These are phyloP conservation scores for Melipona bicolor DNA, from an alignment of 2,888 invertebrate species.

Conservation along the genomic window DNA sequence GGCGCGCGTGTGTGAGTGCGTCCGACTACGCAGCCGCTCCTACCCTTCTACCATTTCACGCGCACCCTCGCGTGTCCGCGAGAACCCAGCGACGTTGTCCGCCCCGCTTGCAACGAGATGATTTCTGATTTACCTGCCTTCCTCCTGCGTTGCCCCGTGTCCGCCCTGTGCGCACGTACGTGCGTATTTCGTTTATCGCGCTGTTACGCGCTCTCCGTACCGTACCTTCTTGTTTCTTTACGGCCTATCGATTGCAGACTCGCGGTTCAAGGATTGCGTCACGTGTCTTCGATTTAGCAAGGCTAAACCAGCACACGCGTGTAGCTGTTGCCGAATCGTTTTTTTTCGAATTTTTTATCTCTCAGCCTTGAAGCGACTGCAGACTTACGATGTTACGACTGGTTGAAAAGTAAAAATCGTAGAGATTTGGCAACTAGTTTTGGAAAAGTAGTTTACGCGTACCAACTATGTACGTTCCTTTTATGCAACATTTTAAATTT, in stretches of 20 bases:
- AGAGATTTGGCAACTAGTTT: too few relatives aligned
- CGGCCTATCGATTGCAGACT: not conserved
- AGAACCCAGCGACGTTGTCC: slow-evolving; percentile 25
- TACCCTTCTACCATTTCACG: slow-evolving; percentile 30
- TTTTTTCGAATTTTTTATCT: not conserved
- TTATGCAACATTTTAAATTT: not conserved
- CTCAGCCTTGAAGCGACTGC: not conserved
- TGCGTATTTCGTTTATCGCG: slow-evolving; percentile 4
- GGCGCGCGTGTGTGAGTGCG: slow-evolving; percentile 50
- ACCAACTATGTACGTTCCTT: not conserved
- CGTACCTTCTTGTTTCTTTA: not conserved
- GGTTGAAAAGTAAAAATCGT: too few relatives aligned
- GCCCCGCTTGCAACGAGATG: slow-evolving; percentile 33
- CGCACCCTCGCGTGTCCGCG: slow-evolving; percentile 57
- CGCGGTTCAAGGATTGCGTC: not conserved
- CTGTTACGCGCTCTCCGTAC: not conserved
- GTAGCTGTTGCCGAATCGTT: not conserved
- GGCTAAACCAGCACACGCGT: not conserved
- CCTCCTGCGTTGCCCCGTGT: not conserved
- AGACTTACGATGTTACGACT: not conserved
- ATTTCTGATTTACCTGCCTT: slow-evolving; percentile 36
- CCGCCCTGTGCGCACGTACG: too few relatives aligned
- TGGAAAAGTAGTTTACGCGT: too few relatives aligned
- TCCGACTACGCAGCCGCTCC: slow-evolving; percentile 57
- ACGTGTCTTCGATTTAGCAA: not conserved